A percentile compares a stretch with the other conserved stretches of the same genome.
These are phyloP conservation scores for Dynastes maya DNA, from an alignment of 2,888 invertebrate species.

Conservation along the genomic window DNA sequence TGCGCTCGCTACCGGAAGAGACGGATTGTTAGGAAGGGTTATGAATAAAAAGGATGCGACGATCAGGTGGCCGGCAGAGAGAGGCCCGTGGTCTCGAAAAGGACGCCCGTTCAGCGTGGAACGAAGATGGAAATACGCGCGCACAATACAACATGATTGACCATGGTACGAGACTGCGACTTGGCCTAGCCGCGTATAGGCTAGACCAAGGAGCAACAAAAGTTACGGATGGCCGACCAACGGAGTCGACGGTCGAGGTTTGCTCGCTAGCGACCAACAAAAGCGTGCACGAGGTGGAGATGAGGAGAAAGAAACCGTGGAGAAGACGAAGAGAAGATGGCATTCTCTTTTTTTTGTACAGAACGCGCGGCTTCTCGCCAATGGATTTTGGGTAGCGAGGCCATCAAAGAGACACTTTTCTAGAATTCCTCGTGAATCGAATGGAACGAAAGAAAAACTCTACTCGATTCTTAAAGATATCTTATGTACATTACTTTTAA, in stretches of 20 bases:
- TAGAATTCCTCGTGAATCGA: conserved; percentile 3
- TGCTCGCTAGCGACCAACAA: conserved; percentile 25
- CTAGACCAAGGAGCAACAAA: conserved; percentile 46
- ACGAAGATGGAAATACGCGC: conserved; percentile 30
- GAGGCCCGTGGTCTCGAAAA: conserved; percentile 17
- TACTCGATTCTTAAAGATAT: too few species aligned
- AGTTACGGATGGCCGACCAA: conserved; percentile 50
- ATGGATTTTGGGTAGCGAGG: not conserved
- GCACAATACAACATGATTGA: conserved; percentile 48
- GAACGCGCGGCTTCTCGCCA: conserved; percentile 5
- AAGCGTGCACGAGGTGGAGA: not conserved
- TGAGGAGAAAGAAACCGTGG: not conserved
- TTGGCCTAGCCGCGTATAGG: conserved; percentile 54
- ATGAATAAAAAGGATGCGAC: conserved; percentile 61
- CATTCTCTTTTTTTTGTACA: not conserved
- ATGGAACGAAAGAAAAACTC: not conserved
- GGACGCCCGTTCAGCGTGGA: conserved; percentile 13
- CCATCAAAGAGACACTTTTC: not conserved
- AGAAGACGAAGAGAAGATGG: not conserved
- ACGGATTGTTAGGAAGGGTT: conserved; percentile 61
- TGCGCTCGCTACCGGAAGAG: conserved; percentile 60
- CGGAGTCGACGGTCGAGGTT: conserved; percentile 28
- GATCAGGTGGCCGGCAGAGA: conserved; percentile 47
- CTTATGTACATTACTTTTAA: too few species aligned
- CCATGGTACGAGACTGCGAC: conserved; percentile 54